Evolutionary conservation across 2,113 vertebrate species (phyloP).

Genomic region (Oncorhynchus kisutch): DNA sequence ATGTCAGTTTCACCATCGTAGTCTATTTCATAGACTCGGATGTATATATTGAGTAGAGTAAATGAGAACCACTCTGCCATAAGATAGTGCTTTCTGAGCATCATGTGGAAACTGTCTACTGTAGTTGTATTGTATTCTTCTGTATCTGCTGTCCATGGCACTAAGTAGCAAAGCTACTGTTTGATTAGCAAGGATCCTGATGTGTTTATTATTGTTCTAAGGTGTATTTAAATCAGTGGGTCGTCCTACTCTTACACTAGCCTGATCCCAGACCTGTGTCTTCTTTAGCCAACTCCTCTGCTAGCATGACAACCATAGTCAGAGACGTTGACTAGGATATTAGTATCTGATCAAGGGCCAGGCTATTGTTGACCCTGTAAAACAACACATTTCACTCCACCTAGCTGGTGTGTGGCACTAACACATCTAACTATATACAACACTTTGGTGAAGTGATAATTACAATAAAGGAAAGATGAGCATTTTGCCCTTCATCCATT

Average conservation of each 20-base stretch:
- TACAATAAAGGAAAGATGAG: too few relatives aligned
- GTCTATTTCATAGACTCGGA: slow-evolving; percentile 16
- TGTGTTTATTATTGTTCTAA: slow-evolving; percentile 4
- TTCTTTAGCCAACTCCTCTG: too few relatives aligned
- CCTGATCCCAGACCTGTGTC: too few relatives aligned
- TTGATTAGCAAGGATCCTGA: slow-evolving; percentile 21
- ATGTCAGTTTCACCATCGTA: slow-evolving; percentile 32
- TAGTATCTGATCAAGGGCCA: not conserved
- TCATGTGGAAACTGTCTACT: slow-evolving; percentile 1
- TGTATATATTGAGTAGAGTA: slow-evolving; percentile 42
- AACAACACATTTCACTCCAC: not conserved
- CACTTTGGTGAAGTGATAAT: too few relatives aligned
- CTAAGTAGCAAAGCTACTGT: not conserved
- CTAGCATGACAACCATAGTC: not conserved
- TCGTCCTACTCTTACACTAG: too few relatives aligned
- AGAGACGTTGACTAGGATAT: not conserved
- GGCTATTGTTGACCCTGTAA: not conserved
- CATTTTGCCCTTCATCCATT: too few relatives aligned
- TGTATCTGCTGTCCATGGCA: not conserved
- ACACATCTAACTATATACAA: too few relatives aligned
- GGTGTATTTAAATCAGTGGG: not conserved
- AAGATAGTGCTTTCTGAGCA: slow-evolving; percentile 32
- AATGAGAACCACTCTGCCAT: slow-evolving; percentile 25
- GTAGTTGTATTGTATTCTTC: not conserved
- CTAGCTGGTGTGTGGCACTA: too few relatives aligned